phyloP scores from a whole-genome alignment of 64 coral and sea anemone genomes.

The Dendronephthya gigantea region DNA sequence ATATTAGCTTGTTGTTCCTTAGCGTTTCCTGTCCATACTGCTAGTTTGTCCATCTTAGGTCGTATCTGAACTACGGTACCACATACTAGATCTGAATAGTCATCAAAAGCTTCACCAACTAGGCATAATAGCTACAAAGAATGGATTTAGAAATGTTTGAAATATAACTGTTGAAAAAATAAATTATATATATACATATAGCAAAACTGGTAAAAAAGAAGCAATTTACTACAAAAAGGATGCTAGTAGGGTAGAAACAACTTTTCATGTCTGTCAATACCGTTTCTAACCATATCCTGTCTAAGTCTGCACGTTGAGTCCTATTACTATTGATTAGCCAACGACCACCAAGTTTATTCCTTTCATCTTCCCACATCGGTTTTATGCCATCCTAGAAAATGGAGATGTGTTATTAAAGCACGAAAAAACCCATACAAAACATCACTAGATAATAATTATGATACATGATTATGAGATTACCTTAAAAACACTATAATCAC shows the following conservation, averaged over 20 bases:
- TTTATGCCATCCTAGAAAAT: conserved; percentile 88
- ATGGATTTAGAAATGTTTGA: not conserved
- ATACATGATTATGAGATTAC: conserved; percentile 11
- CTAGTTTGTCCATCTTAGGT: conserved; percentile 86
- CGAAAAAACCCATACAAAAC: too few relatives aligned
- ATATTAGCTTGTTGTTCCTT: conserved; percentile 57
- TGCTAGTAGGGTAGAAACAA: too few relatives aligned
- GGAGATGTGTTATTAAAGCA: not conserved
- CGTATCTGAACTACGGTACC: conserved; percentile 96
- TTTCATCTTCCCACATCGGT: conserved; percentile 98
- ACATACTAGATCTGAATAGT: conserved; percentile 71
- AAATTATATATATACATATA: too few relatives aligned
- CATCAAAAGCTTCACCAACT: conserved; percentile 88
- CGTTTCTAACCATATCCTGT: conserved; percentile 94
- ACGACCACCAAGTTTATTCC: conserved; percentile 76
- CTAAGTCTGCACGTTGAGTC: conserved; percentile 64
- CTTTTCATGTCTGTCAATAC: conserved; percentile 42
- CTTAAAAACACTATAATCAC: conserved; percentile 91
- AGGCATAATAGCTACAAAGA: conserved; percentile 61
- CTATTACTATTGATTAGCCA: conserved; percentile 84
- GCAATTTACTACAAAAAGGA: too few relatives aligned
- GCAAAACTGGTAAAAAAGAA: not conserved
- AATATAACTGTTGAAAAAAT: not conserved
- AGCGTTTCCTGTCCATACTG: conserved; percentile 90
- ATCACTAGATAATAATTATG: not conserved